These are phyloP conservation scores for Gobionotothen gibberifrons DNA, from an alignment of 2,797 vertebrate genomes.

Conservation along the genomic window DNA sequence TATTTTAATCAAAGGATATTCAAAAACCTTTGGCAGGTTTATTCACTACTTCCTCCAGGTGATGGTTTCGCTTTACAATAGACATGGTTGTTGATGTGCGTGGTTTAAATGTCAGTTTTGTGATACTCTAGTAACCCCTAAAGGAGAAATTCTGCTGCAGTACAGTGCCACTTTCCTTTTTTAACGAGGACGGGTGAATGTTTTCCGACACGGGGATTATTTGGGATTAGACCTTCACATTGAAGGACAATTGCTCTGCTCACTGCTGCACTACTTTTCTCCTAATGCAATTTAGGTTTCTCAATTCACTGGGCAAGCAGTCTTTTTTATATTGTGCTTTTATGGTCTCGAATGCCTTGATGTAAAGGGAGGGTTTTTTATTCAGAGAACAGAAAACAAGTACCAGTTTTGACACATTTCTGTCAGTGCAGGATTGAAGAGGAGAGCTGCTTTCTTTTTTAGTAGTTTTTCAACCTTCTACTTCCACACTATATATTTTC, in stretches of 20 bases:
- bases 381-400: neutral
- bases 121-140: slow-evolving; percentile 51
- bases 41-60: neutral
- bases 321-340: slow-evolving; percentile 2
- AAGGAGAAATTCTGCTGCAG: slow-evolving; percentile 43
- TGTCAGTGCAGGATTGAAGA: neutral
- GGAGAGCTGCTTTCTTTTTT: slow-evolving; percentile 9
- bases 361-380: neutral
- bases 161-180: slow-evolving; percentile 37
- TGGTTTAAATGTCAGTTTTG: slow-evolving; percentile 49
- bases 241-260: slow-evolving; percentile 57
- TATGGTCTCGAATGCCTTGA: slow-evolving; percentile 5
- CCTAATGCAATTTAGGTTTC: slow-evolving; percentile 43
- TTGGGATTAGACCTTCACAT: slow-evolving; percentile 53
- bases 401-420: slow-evolving; percentile 3
- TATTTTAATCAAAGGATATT: neutral
- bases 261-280: slow-evolving; percentile 41
- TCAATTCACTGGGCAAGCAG: slow-evolving; percentile 26
- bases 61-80: slow-evolving; percentile 22
- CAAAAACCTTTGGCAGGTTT: slow-evolving; percentile 3
- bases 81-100: slow-evolving; percentile 24
- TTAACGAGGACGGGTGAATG: slow-evolving; percentile 60
- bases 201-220: slow-evolving; percentile 65
- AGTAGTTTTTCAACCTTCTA: slow-evolving; percentile 7
- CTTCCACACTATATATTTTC: slow-evolving; percentile 9